Evolutionary conservation across 2,113 vertebrate species (phyloP), one percentile per base, ranked within the genome.

Genomic region (Eulacestoma nigropectus): DNA sequence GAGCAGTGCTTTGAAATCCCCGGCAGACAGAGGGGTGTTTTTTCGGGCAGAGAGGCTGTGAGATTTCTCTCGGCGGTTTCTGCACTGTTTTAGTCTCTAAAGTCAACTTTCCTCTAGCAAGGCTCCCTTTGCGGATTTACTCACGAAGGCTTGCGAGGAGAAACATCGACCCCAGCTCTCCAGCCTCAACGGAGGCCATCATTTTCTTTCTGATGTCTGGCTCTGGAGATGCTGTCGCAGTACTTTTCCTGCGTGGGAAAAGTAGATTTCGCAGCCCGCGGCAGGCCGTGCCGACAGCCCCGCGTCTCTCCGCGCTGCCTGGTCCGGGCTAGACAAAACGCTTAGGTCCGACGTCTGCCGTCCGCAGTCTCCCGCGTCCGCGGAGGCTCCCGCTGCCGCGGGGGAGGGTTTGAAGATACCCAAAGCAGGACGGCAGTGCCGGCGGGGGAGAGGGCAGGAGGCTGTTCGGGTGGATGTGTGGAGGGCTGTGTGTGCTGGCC

Each of bases 201-300:
- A 63, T 95, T 97, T 97, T 94, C 59, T 96, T 94, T 85, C 84
- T 90, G 83, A 93, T 81, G 95, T 75, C 92, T 97, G 95, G 17
- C 95, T 97, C 94, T 93, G 81, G 93, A 86, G 97, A 98, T 98
- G 98, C 98, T 98, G 97, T 96, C 98, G 98, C 98, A 98, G 97
- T 98, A 97, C 98, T 98, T 98, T 97, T 65, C 97, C 97, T 98
- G 98, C 98, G 98, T 97, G 98, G 98, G 27, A 44, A 77, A 68
- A 77, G 73, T 52, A 98, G 72, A 95, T 98, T 97, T 98, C 87
- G 94, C 98, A 98, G 97, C 97, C 95, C 97, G 96, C 75, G 95
- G 70, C 96, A 95, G 93, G 97, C 94, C 89, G n/a, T 57, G 84
- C 79, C 82, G 91, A 67, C 93, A 96, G 96, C 94, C 84, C 91